Evolutionary conservation across 1,140 invertebrate species (phyloP), one percentile per base, ranked within the genome.

Genomic region (Pseudomyrmex concolor): DNA sequence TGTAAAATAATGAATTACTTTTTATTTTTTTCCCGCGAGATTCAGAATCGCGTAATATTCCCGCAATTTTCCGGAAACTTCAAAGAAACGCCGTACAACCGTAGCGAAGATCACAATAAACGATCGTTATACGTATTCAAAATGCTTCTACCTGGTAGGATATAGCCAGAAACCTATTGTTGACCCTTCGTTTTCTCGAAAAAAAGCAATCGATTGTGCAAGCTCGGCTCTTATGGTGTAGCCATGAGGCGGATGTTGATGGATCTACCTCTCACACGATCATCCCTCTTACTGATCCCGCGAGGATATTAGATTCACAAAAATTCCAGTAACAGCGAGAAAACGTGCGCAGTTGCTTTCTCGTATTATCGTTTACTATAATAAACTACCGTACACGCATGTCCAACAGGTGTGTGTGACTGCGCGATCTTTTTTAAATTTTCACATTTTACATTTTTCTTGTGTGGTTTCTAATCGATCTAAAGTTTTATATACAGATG

Each of bases 101-200:
- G 59, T 78, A 43, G 57, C 73, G 45, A 74, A 83, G 80, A 76
- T 88, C 70, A 91, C 90, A 91, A 91, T 91, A 88, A 88, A 68
- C 71, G 90, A 90, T 91, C 90, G 90, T 91, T 91, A 91, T 90
- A 86, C 89, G 90, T 91, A 91, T 91, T 91, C 90, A 91, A 91
- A 91, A 89, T 89, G 88, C 86, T 83, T 72, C 84, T 91, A 91
- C 90, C 89, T 89, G 88, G 89, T 68, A 84, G 89, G 90, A 83
- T 85, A 84, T 84, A 87, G 72, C 77, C 50, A 74, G 67, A 17
- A 83, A 8, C 19, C 90, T 77, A 91, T 91, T 91, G 90, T 91
- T 86, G 80, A 85, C 84, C 86, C 78, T 86, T 81, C 83, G 66
- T 50, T 84, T 86, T 86, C 80, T 51, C 64, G 77, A 80, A 90